Percentiles rank a stretch among this genome's conserved stretches.
These are phyloP conservation scores for Gallinago jamesoni DNA, from an alignment of 2,113 vertebrate species.

Conservation along the genomic window DNA sequence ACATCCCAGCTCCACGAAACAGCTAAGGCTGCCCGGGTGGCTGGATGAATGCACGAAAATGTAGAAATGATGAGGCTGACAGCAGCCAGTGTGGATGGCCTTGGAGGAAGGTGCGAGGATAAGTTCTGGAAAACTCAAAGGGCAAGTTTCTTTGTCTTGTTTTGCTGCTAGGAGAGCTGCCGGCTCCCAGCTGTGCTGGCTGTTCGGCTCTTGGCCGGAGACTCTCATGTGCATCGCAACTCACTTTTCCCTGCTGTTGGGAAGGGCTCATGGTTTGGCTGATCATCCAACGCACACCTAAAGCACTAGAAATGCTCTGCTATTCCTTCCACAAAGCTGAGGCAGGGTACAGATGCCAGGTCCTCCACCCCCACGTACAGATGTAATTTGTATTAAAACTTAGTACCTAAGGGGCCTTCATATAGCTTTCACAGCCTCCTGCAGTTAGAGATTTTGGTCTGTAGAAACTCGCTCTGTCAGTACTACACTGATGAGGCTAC, in stretches of 20 bases:
- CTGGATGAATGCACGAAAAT: not conserved
- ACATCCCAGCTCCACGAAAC: not conserved
- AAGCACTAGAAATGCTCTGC: not conserved
- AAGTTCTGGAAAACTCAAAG: not conserved
- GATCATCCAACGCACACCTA: not conserved
- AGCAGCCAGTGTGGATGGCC: not conserved
- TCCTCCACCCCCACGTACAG: not conserved
- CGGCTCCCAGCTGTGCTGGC: not conserved
- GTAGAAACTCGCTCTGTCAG: not conserved
- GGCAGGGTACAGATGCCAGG: not conserved
- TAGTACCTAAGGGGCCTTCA: not conserved
- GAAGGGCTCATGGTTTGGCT: not conserved
- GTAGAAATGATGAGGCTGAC: not conserved
- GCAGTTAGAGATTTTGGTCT: not conserved
- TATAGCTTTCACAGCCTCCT: not conserved
- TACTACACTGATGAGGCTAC: not conserved
- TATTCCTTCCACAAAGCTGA: not conserved
- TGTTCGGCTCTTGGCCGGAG: not conserved
- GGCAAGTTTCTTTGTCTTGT: not conserved
- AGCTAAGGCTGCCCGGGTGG: not conserved
- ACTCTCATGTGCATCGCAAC: accelerated
- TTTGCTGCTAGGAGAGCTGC: not conserved
- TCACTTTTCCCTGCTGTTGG: not conserved
- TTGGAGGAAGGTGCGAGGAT: not conserved
- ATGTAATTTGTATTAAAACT: not conserved